These are phyloP conservation scores for Chamaea fasciata DNA, from an alignment of 2,113 vertebrate species.

Conservation along the genomic window DNA sequence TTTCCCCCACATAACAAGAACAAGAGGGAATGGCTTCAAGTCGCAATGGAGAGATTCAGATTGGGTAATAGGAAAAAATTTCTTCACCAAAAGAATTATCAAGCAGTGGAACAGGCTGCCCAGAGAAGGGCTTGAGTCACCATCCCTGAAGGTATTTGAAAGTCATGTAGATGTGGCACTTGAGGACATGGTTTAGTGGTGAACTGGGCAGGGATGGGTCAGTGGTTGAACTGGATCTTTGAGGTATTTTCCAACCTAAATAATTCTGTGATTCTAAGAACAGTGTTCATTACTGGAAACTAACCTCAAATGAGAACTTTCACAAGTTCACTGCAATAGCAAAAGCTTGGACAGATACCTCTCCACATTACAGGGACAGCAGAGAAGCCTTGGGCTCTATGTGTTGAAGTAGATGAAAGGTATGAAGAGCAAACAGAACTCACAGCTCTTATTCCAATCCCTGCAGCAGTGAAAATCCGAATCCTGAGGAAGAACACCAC, in stretches of 20 bases:
- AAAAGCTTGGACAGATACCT: neutral
- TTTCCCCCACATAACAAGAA: neutral
- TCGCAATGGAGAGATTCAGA: neutral
- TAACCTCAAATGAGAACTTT: neutral
- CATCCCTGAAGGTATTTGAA: neutral
- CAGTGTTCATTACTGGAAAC: neutral
- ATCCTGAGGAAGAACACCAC: constrained; percentile 72
- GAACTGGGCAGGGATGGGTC: neutral
- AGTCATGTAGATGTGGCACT: neutral
- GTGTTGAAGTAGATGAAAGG: neutral
- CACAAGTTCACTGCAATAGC: neutral
- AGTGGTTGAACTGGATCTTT: neutral
- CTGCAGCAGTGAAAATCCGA: constrained; percentile 79
- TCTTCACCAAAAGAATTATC: neutral
- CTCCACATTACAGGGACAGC: neutral
- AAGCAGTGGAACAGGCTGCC: neutral
- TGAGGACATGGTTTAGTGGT: neutral
- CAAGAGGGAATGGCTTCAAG: neutral
- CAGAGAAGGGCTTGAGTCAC: neutral
- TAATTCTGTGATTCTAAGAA: neutral
- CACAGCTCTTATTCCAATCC: neutral
- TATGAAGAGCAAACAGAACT: neutral
- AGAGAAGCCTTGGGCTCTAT: neutral
- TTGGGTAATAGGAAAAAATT: neutral
- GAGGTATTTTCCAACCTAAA: neutral